These are phyloP conservation scores for Mythimna pallens DNA, from an alignment of 2,888 invertebrate genomes.

Conservation along the genomic window DNA sequence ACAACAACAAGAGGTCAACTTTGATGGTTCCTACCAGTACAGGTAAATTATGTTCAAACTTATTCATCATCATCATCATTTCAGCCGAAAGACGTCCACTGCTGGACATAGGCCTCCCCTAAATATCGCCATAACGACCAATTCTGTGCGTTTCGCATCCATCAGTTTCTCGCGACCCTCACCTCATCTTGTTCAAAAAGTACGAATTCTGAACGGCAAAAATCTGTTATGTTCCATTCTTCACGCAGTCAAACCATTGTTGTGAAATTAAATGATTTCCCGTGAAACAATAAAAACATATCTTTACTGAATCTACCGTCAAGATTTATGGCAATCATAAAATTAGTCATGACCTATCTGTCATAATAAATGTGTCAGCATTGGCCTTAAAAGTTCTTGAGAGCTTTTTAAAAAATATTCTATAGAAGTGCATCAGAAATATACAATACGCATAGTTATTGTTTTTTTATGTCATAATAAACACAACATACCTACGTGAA, in stretches of 20 bases:
- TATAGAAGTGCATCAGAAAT: slow-evolving; percentile 7
- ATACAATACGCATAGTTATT: neutral
- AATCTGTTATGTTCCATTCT: slow-evolving; percentile 29
- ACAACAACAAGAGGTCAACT: slow-evolving; percentile 89
- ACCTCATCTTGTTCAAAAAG: slow-evolving; percentile 1
- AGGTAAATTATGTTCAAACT: slow-evolving; percentile 81
- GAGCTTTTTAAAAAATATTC: slow-evolving; percentile 25
- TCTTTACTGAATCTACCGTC: slow-evolving; percentile 23
- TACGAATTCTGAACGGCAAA: slow-evolving; percentile 7
- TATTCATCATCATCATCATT: neutral
- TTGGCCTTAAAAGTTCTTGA: slow-evolving; percentile 21
- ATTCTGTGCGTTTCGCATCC: too few species aligned
- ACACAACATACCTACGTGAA: neutral
- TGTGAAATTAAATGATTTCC: slow-evolving; percentile 33
- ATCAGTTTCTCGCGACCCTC: too few species aligned
- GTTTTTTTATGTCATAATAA: slow-evolving; percentile 1
- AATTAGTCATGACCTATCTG: slow-evolving; percentile 30
- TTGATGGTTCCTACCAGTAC: slow-evolving; percentile 91
- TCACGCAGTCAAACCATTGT: slow-evolving; percentile 29
- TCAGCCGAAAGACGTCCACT: too few species aligned
- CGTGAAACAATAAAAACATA: slow-evolving; percentile 43
- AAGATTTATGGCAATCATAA: slow-evolving; percentile 40
- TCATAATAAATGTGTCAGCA: slow-evolving; percentile 40
- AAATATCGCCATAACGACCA: too few species aligned
- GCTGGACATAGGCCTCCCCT: too few species aligned